phyloP scores from a whole-genome alignment of 2,888 invertebrate genomes.

The Archips xylosteana region DNA sequence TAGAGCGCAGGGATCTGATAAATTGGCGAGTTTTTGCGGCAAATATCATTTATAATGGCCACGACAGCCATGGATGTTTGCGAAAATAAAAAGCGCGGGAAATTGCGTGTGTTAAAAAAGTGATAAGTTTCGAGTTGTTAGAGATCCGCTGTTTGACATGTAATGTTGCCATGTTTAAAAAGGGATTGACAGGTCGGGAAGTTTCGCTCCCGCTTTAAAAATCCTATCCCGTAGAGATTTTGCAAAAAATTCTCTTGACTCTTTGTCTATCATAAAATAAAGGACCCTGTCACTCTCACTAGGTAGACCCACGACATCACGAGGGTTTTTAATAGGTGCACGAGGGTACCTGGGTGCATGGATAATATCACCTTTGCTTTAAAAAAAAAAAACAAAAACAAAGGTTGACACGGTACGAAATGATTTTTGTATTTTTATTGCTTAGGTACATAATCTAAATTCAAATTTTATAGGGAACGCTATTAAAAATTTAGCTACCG shows the following conservation, averaged over 20 bases:
- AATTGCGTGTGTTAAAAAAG: slow-evolving; percentile 74
- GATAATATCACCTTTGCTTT: neutral
- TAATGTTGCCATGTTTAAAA: slow-evolving; percentile 2
- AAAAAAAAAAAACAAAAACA: neutral
- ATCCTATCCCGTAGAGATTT: too few species aligned
- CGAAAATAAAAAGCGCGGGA: slow-evolving; percentile 69
- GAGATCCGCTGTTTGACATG: slow-evolving; percentile 25
- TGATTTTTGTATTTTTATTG: too few species aligned
- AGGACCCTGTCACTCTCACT: too few species aligned
- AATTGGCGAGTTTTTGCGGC: slow-evolving; percentile 45
- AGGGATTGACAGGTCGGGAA: neutral
- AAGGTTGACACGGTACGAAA: neutral
- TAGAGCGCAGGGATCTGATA: slow-evolving; percentile 13
- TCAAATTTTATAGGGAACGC: neutral
- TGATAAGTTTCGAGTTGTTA: slow-evolving; percentile 33
- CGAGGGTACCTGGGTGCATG: neutral
- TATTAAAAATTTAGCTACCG: slow-evolving; percentile 3
- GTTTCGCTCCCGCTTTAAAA: neutral
- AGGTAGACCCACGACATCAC: too few species aligned
- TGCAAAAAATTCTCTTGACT: too few species aligned
- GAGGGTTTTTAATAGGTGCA: too few species aligned
- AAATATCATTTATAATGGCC: slow-evolving; percentile 71
- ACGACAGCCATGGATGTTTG: slow-evolving; percentile 53
- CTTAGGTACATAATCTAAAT: too few species aligned
- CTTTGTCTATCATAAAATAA: too few species aligned